phyloP scores from a whole-genome alignment of 1,140 invertebrate genomes.

The Caenorhabditis elegans region WBcel235 BX284605.5:5954501-5955000 shows the following conservation, averaged over 20 bases:
- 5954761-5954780: constrained; percentile 10
- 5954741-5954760: neutral
- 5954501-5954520: neutral
- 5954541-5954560: neutral
- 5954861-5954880: too few relatives aligned
- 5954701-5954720: constrained; percentile 19
- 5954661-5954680: neutral
- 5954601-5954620: neutral
- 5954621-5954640: neutral
- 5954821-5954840: neutral
- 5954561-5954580: neutral
- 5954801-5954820: neutral
- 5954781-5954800: neutral
- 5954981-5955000: too few relatives aligned
- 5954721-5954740: constrained; percentile 9
- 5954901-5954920: too few relatives aligned
- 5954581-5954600: neutral
- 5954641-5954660: neutral
- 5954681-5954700: neutral
- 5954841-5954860: neutral
- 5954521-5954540: neutral
- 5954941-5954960: too few relatives aligned
- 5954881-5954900: too few relatives aligned
- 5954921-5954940: too few relatives aligned
- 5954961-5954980: too few relatives aligned